Percentiles rank a stretch among this genome's conserved stretches.
phyloP scores from a whole-genome alignment of 2,113 vertebrate species.

The Colinus virginianus region DNA sequence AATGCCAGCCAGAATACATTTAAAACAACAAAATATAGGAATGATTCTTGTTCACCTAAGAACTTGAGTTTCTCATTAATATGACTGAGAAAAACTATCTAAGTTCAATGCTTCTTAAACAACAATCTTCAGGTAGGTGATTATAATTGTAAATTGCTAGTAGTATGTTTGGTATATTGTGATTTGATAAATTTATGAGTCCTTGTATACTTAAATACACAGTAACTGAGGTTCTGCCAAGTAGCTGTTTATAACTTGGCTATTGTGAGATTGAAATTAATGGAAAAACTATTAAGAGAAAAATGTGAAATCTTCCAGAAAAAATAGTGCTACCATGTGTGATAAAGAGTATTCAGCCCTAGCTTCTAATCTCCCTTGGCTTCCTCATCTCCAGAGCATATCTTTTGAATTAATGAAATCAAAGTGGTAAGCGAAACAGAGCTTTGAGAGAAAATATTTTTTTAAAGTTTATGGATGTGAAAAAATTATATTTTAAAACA shows the following conservation, averaged over 20 bases:
- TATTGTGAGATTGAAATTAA: not conserved
- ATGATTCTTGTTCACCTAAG: not conserved
- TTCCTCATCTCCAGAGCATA: not conserved
- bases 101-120: not conserved
- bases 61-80: not conserved
- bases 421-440: not conserved
- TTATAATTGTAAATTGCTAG: not conserved
- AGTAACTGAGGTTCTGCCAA: not conserved
- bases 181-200: not conserved
- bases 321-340: not conserved
- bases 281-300: slow-evolving; percentile 6
- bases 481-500: not conserved
- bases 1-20: not conserved
- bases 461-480: not conserved
- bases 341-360: not conserved
- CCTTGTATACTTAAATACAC: not conserved
- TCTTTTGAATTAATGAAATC: not conserved
- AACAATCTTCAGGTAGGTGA: not conserved
- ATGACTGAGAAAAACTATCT: not conserved
- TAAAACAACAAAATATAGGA: not conserved
- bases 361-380: not conserved
- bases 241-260: not conserved
- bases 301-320: slow-evolving; percentile 9
- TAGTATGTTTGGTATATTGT: not conserved
- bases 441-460: not conserved